Evolutionary conservation across 1,140 invertebrate species (phyloP).

Genomic region (Zaprionus ornatus): DNA sequence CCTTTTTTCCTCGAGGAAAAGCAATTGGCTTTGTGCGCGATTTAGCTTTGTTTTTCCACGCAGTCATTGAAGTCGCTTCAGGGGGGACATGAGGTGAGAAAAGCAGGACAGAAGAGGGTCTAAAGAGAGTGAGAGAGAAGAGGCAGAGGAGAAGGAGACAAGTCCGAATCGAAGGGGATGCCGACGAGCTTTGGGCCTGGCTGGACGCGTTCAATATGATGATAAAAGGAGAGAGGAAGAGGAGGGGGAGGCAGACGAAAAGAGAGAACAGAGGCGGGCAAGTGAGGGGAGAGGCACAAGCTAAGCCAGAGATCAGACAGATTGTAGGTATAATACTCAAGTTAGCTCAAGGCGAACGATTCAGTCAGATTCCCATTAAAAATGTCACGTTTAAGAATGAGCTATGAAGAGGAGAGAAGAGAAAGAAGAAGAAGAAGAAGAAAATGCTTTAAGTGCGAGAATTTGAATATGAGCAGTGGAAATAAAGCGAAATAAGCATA

Average conservation of each 20-base stretch:
- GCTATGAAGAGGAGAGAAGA: background rate
- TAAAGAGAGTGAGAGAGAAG: background rate
- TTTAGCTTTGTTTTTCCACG: conserved; percentile 55
- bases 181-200: background rate
- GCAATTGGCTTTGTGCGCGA: conserved; percentile 66
- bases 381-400: background rate
- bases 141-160: background rate
- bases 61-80: conserved; percentile 18
- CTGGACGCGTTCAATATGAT: background rate
- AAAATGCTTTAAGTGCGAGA: background rate
- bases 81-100: background rate
- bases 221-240: background rate
- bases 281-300: background rate
- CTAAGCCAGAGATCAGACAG: background rate
- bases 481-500: background rate
- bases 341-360: background rate
- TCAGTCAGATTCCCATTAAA: background rate
- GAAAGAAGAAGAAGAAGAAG: background rate
- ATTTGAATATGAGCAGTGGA: background rate
- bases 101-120: too few relatives aligned
- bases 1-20: conserved; percentile 30
- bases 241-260: too few relatives aligned
- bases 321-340: background rate
- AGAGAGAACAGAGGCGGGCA: background rate
- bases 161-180: background rate